Base-by-base conservation (phyloP, 2,888 invertebrate genomes). In the Uloborus plumipes region DNA sequence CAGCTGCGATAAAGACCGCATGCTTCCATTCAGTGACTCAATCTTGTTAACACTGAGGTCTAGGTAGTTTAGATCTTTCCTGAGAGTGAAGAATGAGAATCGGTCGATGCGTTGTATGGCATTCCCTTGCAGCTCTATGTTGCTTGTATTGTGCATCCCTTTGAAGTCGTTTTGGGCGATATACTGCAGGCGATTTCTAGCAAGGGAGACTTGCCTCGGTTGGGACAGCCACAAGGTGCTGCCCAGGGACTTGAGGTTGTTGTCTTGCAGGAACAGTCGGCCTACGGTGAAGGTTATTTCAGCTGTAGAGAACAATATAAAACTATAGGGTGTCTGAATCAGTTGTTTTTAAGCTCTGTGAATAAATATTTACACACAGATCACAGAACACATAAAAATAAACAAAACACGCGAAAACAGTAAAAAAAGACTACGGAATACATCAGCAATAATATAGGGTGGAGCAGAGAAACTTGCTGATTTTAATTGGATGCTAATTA, bases 11-110 rank as follows among this genome's bases (percentile, higher is more conserved):
- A 83, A 39, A 16, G 20, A 73, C 22, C 31, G 26, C 22, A 77
- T 58, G 58, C 83, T 72, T 9, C 77, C 83, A 13, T 72, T 67
- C 13, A 83, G 58, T 1, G 20, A 50, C 0, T 14, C 26, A 1
- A 83, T 31, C 14, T 15, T n/a, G 61, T 83, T 83, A n/a, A 47
- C 22, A 22, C 72, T 72, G 15, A 83, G 62, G 31, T 83, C 83
- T 20, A 83, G 22, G 22, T 77, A 55, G 13, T 72, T n/a, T 20
- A 83, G 50, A n/a, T 73, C 71, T 26, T 73, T 73, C 9, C 69
- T 51, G 20, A 83, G 50, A 13, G 55, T 15, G 4, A 6, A 13
- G 49, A 83, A 77, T n/a, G 83, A 22, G 4, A 4, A 0, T 22
- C 49, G 15, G 4, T 77, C 72, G n/a, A 83, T 67, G 13, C 61